Percentiles rank a stretch among this genome's conserved stretches.
Conservation (phyloP, 2,888 invertebrate genomes). For the Magallana nippona region DNA sequence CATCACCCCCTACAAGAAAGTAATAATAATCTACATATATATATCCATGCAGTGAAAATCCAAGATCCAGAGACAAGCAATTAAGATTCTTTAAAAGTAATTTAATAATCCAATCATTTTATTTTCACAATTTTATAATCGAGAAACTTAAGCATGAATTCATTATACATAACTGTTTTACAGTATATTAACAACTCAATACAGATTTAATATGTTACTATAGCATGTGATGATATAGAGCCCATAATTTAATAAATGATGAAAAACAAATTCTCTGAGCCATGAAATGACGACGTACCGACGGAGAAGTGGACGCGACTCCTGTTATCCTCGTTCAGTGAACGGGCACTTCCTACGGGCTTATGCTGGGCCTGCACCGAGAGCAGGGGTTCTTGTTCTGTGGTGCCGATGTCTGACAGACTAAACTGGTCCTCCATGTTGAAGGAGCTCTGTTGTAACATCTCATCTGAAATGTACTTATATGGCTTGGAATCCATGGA, state of each 20-base stretch:
- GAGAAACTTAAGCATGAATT: no score
- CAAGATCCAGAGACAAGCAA: no score
- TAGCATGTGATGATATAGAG: no score
- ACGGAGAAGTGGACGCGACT: slow-evolving; percentile 30
- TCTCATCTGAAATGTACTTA: not conserved
- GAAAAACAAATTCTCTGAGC: no score
- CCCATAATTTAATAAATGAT: no score
- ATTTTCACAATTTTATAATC: no score
- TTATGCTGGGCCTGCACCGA: slow-evolving; percentile 15
- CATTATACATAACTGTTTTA: no score
- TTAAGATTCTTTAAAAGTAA: no score
- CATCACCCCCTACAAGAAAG: slow-evolving; percentile 40
- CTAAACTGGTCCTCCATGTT: not conserved
- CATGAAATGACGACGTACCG: not conserved
- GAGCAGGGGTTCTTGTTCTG: slow-evolving; percentile 29
- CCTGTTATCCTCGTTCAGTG: not conserved
- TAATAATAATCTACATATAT: not conserved
- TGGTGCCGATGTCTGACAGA: not conserved
- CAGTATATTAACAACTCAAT: no score
- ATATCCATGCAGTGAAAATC: no score
- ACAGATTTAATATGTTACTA: no score
- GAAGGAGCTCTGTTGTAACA: not conserved
- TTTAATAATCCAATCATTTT: no score
- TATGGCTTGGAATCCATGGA: not conserved
- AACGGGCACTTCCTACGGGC: not conserved